These are phyloP conservation scores for Pollachius pollachius DNA, from an alignment of 2,113 vertebrate species.

Conservation along the genomic window DNA sequence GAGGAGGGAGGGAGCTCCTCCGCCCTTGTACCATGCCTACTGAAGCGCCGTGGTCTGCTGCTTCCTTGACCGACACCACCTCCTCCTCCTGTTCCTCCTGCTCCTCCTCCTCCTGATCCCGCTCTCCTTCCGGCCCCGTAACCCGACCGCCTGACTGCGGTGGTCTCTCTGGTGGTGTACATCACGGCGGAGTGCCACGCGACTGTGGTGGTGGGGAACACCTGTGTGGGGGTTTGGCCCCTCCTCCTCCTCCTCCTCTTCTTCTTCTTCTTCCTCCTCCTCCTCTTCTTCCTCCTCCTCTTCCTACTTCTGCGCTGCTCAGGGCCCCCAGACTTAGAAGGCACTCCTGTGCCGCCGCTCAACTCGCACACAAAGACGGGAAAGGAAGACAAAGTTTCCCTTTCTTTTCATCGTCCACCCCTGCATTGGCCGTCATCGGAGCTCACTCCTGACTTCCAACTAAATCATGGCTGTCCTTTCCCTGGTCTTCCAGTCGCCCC, in stretches of 20 bases:
- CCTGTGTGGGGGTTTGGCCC: not conserved
- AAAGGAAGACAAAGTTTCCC: slow-evolving; percentile 5
- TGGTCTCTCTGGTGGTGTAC: no score
- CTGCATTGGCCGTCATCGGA: slow-evolving; percentile 48
- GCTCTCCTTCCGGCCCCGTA: slow-evolving; percentile 17
- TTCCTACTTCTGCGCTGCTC: no score
- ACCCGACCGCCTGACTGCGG: slow-evolving; percentile 33
- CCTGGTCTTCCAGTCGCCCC: slow-evolving; percentile 14
- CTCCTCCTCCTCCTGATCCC: slow-evolving; percentile 9
- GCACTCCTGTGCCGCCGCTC: slow-evolving; percentile 16
- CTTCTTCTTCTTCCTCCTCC: slow-evolving; percentile 1
- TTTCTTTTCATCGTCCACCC: slow-evolving; percentile 19
- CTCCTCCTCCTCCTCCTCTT: no score
- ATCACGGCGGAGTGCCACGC: not conserved
- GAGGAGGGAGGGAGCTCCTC: not conserved
- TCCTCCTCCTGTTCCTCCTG: slow-evolving; percentile 17
- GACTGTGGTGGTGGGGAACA: not conserved
- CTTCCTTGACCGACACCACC: not conserved
- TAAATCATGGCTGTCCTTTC: slow-evolving; percentile 20
- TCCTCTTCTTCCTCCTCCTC: no score
- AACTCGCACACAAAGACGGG: slow-evolving; percentile 4
- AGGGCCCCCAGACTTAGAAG: slow-evolving; percentile 5
- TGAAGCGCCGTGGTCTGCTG: slow-evolving; percentile 11
- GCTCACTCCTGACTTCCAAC: not conserved
- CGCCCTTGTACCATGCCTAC: slow-evolving; percentile 12